Percentiles rank a stretch among this genome's conserved stretches.
Evolutionary conservation across 1,140 invertebrate genomes (phyloP).

Genomic region (Drosophila bocqueti): DNA sequence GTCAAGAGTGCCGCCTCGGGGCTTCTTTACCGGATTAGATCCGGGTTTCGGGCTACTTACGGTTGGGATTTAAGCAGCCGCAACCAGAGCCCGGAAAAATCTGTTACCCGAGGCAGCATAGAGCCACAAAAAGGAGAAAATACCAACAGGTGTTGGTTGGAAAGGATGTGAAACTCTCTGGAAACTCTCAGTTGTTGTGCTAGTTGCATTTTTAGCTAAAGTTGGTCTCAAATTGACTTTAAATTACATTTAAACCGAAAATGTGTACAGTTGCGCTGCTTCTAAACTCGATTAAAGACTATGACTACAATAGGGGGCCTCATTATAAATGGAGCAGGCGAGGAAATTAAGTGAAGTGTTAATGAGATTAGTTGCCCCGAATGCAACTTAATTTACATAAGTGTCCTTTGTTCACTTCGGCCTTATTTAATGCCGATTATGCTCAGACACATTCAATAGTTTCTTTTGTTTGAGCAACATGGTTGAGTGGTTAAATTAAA

Average conservation of each 20-base stretch:
- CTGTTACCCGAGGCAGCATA: conserved; percentile 20
- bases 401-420: conserved; percentile 7
- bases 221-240: conserved; percentile 7
- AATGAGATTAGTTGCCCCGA: conserved; percentile 35
- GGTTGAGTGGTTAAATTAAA: not conserved
- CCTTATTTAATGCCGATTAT: conserved; percentile 10
- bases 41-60: conserved; percentile 39
- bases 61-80: conserved; percentile 55
- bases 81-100: conserved; percentile 20
- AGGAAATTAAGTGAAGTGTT: conserved; percentile 38
- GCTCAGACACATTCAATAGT: not conserved
- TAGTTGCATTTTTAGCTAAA: conserved; percentile 10
- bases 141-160: conserved; percentile 38
- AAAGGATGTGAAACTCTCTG: not conserved
- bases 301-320: not conserved
- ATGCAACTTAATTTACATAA: conserved; percentile 15
- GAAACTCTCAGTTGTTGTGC: not conserved
- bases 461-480: conserved; percentile 3
- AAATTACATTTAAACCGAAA: conserved; percentile 10
- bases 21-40: conserved; percentile 23
- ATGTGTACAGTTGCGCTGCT: conserved; percentile 15
- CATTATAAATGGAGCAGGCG: conserved; percentile 15
- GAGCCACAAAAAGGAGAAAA: conserved; percentile 11
- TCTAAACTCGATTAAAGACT: conserved; percentile 8
- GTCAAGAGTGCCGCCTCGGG: conserved; percentile 45